Percentiles rank a stretch among this genome's conserved stretches.
These are phyloP conservation scores for Apocheima hispidaria DNA, from an alignment of 2,888 invertebrate species.

Conservation along the genomic window DNA sequence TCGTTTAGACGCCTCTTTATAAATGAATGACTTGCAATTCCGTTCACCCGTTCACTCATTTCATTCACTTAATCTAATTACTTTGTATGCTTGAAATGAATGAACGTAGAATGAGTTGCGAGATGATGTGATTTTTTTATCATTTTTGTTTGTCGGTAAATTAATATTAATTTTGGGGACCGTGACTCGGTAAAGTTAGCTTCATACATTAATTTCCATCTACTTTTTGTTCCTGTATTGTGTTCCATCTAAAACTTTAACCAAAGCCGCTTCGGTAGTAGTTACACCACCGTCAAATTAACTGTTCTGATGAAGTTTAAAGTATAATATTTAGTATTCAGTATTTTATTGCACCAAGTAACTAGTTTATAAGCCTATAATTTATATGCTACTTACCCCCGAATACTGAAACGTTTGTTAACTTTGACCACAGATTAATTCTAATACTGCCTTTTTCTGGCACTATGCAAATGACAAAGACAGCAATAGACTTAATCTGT, in stretches of 20 bases:
- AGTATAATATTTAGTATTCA: too few species aligned
- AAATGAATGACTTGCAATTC: slow-evolving; percentile 61
- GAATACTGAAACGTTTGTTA: too few species aligned
- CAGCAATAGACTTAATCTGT: too few species aligned
- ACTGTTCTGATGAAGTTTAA: not conserved
- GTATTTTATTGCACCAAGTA: too few species aligned
- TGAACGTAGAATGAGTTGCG: slow-evolving; percentile 65
- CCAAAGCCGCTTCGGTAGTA: not conserved
- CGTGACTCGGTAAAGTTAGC: not conserved
- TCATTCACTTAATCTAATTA: slow-evolving; percentile 68
- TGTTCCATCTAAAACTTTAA: too few species aligned
- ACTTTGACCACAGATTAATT: too few species aligned
- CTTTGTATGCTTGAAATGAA: slow-evolving; percentile 58
- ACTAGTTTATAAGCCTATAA: too few species aligned
- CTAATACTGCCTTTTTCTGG: too few species aligned
- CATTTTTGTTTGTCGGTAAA: slow-evolving; percentile 43
- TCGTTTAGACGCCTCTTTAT: slow-evolving; percentile 19
- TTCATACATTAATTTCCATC: slow-evolving; percentile 9
- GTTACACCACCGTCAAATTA: not conserved
- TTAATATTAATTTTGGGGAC: slow-evolving; percentile 27
- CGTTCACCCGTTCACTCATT: slow-evolving; percentile 44
- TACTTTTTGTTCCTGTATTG: too few species aligned
- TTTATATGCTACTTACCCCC: too few species aligned
- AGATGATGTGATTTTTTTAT: slow-evolving; percentile 41
- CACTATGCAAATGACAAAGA: too few species aligned